Evolutionary conservation across 2,113 vertebrate species (phyloP).

Genomic region (Columba janthina): DNA sequence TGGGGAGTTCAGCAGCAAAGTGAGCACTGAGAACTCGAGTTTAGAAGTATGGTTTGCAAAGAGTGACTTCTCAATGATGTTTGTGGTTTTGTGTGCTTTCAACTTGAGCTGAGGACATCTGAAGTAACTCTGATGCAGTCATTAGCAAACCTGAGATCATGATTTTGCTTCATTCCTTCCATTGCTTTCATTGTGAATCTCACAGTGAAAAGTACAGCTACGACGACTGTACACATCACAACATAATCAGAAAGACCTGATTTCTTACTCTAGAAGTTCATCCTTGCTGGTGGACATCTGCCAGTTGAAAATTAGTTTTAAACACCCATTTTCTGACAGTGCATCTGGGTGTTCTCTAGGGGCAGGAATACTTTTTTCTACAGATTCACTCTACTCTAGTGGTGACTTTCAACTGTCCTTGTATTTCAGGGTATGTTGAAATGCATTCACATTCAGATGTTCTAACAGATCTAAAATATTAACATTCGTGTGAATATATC

Average conservation of each 20-base stretch:
- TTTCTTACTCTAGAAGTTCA: background rate
- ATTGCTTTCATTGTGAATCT: background rate
- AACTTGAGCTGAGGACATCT: background rate
- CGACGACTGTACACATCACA: rapidly evolving
- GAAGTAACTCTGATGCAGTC: background rate
- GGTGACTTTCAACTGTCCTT: background rate
- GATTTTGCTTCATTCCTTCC: background rate
- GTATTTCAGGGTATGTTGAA: background rate
- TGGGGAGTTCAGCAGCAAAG: background rate
- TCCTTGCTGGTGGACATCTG: background rate
- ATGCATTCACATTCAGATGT: background rate
- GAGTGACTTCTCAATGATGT: background rate
- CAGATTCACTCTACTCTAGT: background rate
- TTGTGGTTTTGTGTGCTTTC: background rate
- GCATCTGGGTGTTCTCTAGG: background rate
- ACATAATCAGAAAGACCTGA: background rate
- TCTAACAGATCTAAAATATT: background rate
- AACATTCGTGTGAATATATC: background rate
- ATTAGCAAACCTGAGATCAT: background rate
- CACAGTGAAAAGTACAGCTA: background rate
- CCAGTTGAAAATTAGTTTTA: background rate
- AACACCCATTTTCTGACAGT: background rate
- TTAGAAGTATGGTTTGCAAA: background rate
- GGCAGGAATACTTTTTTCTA: background rate
- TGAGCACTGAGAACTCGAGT: background rate